phyloP scores from a whole-genome alignment of 2,888 invertebrate genomes.

The Penaeus monodon region DNA sequence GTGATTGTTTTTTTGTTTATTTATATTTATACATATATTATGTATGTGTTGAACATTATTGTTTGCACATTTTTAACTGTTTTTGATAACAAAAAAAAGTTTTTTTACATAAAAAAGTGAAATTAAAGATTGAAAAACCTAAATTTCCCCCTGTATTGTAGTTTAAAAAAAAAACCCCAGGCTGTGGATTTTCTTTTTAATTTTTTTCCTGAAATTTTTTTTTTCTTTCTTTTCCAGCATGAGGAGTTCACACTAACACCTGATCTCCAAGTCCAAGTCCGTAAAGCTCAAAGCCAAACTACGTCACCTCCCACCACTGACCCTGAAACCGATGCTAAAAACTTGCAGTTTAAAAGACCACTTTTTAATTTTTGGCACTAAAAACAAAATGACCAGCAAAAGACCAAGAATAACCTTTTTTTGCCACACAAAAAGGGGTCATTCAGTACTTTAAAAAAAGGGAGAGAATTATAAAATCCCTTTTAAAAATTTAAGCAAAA shows the following conservation, averaged over 20 bases:
- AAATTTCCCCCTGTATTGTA: too few species aligned
- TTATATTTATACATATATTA: background rate
- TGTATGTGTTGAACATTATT: too few species aligned
- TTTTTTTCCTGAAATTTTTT: background rate
- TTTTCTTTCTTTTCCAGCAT: slow-evolving; percentile 19
- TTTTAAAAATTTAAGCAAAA: too few species aligned
- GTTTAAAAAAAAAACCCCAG: too few species aligned
- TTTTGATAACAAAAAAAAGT: too few species aligned
- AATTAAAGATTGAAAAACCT: too few species aligned
- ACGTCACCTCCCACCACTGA: background rate
- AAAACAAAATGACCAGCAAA: slow-evolving; percentile 45
- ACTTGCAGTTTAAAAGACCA: slow-evolving; percentile 48
- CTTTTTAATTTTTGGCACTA: slow-evolving; percentile 50
- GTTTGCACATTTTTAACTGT: too few species aligned
- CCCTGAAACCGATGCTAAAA: slow-evolving; percentile 21
- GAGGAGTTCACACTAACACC: slow-evolving; percentile 39
- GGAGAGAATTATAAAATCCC: too few species aligned
- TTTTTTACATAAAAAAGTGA: too few species aligned
- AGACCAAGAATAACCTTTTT: slow-evolving; percentile 51
- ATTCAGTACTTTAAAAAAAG: too few species aligned
- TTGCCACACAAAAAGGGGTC: slow-evolving; percentile 57
- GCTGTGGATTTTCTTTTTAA: background rate
- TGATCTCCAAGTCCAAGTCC: slow-evolving; percentile 31
- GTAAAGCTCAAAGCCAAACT: background rate
- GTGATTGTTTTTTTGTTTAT: slow-evolving; percentile 14